Percentiles rank a stretch among this genome's conserved stretches.
Conservation (phyloP, 2,113 vertebrate species). For the Pterocles orientalis region DNA sequence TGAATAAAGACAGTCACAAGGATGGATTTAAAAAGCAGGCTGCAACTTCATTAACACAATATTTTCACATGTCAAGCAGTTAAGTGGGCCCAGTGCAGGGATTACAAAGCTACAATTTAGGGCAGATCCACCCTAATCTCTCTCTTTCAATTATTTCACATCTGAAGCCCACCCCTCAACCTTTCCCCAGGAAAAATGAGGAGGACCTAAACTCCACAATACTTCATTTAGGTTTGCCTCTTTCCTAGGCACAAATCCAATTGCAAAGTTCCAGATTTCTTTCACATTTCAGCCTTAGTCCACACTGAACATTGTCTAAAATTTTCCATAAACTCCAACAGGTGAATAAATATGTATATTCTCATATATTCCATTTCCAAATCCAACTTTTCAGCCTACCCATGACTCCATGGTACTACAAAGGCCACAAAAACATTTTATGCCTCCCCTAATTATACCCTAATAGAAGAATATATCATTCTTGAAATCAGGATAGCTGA, state of each 20-base stretch:
- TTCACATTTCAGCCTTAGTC: not conserved
- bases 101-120: not conserved
- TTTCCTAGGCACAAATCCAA: not conserved
- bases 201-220: not conserved
- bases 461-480: not conserved
- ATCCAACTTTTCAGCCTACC: not conserved
- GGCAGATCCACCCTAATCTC: conserved; percentile 10
- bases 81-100: not conserved
- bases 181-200: not conserved
- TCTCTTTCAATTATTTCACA: not conserved
- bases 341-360: not conserved
- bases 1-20: conserved; percentile 63
- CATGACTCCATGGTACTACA: not conserved
- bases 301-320: not conserved
- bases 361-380: not conserved
- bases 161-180: not conserved
- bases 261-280: not conserved
- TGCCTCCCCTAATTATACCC: not conserved
- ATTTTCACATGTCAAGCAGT: conserved; percentile 58
- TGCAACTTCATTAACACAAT: conserved; percentile 61
- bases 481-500: not conserved
- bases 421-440: not conserved
- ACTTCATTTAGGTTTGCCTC: not conserved
- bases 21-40: conserved; percentile 57
- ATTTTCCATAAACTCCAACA: not conserved